phyloP scores from a whole-genome alignment of 2,113 vertebrate species.

The Otocyon megalotis region DNA sequence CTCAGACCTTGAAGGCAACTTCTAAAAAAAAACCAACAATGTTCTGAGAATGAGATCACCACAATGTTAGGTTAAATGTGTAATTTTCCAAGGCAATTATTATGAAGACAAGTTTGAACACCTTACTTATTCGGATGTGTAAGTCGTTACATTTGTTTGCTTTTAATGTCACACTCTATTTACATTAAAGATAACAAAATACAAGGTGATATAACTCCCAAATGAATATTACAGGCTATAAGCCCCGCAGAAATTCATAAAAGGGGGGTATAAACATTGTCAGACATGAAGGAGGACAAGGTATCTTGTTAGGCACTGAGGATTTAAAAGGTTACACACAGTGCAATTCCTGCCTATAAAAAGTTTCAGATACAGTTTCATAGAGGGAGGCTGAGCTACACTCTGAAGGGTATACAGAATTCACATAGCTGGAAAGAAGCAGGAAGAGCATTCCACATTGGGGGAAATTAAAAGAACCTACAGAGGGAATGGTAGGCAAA shows the following conservation, averaged over 20 bases:
- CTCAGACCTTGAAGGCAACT: constrained; percentile 11
- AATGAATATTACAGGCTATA: background rate
- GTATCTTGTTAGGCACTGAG: background rate
- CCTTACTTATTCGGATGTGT: background rate
- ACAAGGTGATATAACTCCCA: background rate
- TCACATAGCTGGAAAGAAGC: background rate
- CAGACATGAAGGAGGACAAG: background rate
- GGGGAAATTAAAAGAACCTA: background rate
- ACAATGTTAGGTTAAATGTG: background rate
- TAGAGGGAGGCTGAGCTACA: background rate
- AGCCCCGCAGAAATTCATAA: background rate
- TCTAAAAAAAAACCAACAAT: background rate
- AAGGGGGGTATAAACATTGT: background rate
- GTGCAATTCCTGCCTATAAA: background rate
- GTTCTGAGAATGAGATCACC: background rate
- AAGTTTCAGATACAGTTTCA: background rate
- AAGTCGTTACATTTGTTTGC: background rate
- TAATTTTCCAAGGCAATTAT: constrained; percentile 25
- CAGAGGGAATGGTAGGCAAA: background rate
- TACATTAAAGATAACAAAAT: background rate
- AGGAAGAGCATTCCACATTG: background rate
- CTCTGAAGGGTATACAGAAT: background rate
- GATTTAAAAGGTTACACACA: background rate
- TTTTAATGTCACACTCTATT: constrained; percentile 8
- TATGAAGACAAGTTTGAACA: constrained; percentile 10